Conservation (phyloP, 2,113 vertebrate species). For the Coturnix japonica region DNA sequence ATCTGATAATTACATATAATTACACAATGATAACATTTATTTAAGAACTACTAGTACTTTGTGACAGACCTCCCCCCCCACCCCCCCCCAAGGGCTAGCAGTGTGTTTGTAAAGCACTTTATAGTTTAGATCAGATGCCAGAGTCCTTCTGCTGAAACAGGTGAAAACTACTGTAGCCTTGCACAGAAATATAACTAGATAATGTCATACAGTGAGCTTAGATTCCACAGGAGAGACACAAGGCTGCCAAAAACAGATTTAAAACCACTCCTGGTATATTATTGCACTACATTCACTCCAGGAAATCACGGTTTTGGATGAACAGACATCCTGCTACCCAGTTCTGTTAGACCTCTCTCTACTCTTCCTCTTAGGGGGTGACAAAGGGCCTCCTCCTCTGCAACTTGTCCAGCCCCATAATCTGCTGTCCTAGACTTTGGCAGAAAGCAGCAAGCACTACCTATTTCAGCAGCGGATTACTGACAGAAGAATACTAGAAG, state of each 20-base stretch:
- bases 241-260: background rate
- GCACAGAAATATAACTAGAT: background rate
- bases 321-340: background rate
- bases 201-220: background rate
- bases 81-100: background rate
- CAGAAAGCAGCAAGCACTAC: background rate
- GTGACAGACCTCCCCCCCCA: background rate
- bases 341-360: background rate
- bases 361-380: background rate
- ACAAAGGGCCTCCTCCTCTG: background rate
- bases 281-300: background rate
- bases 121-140: constrained; percentile 10
- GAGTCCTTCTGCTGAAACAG: constrained; percentile 3
- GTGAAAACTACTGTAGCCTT: background rate
- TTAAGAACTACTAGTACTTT: constrained; percentile 25
- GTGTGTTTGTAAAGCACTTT: background rate
- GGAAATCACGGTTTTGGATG: background rate
- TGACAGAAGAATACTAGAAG: background rate
- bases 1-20: constrained; percentile 41
- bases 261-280: background rate
- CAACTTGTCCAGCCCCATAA: background rate
- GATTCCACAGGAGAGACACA: background rate
- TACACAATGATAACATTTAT: constrained; percentile 18
- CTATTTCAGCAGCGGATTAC: background rate
- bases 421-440: background rate